Evolutionary conservation across 1,140 invertebrate genomes (phyloP).

Genomic region (Drosophila quadrilineata): DNA sequence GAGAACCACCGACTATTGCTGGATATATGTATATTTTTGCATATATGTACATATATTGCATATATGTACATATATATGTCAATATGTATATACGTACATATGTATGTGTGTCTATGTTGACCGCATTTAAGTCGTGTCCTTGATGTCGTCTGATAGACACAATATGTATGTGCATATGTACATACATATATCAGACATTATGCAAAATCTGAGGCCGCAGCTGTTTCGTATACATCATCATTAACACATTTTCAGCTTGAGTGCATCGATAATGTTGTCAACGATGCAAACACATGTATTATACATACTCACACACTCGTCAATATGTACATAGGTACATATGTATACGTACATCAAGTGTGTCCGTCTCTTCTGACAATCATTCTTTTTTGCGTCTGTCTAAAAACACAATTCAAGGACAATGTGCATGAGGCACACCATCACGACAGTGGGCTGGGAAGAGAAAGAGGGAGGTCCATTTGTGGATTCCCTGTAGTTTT

Average conservation of each 20-base stretch:
- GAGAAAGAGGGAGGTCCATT: background rate
- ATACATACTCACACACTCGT: background rate
- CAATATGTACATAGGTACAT: background rate
- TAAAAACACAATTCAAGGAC: conserved; percentile 35
- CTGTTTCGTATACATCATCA: conserved; percentile 70
- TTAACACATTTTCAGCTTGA: conserved; percentile 76
- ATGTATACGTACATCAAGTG: background rate
- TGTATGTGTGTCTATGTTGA: no score
- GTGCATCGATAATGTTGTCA: conserved; percentile 50
- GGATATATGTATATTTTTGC: no score
- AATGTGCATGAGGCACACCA: background rate
- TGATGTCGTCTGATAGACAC: no score
- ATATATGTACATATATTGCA: no score
- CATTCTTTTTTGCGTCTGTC: background rate
- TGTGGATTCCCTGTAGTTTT: no score
- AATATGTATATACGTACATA: no score
- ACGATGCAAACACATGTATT: conserved; percentile 1
- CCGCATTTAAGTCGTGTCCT: conserved; percentile 41
- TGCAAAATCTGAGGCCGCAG: conserved; percentile 29
- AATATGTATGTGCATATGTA: no score
- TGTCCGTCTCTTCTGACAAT: background rate
- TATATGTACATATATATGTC: no score
- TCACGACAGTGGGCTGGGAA: background rate
- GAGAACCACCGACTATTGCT: no score
- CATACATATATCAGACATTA: no score